Conservation (phyloP, 2,113 vertebrate genomes). For the Ptychochromis oligacanthus region DNA sequence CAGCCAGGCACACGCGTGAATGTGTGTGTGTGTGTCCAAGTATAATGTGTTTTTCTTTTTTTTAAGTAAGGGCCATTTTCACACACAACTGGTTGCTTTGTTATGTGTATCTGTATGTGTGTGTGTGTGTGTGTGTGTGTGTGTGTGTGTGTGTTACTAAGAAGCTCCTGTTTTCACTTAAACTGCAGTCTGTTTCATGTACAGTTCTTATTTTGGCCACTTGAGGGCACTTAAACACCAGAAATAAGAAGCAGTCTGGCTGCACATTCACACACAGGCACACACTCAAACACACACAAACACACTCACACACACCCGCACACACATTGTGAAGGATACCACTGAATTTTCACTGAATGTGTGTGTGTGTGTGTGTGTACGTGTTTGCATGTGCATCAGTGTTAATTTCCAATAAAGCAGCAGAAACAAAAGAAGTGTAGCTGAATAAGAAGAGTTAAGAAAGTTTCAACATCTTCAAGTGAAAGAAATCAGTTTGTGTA, state of each 20-base stretch:
- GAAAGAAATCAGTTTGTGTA: background rate
- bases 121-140: background rate
- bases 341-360: background rate
- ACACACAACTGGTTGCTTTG: background rate
- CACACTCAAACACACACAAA: no score
- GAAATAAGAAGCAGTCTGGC: constrained; percentile 8
- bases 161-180: background rate
- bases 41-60: background rate
- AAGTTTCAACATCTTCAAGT: background rate
- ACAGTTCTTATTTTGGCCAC: constrained; percentile 33
- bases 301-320: background rate
- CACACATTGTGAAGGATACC: background rate
- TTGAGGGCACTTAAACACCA: constrained; percentile 55
- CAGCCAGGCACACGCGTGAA: constrained; percentile 12
- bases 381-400: background rate
- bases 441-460: constrained; percentile 4
- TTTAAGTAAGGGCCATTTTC: constrained; percentile 2
- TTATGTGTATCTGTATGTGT: background rate
- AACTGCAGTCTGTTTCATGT: background rate
- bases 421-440: constrained; percentile 1
- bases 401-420: constrained; percentile 6
- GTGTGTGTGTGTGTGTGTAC: background rate
- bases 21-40: background rate
- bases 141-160: constrained; percentile 14
- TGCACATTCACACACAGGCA: background rate